phyloP scores from a whole-genome alignment of 2,888 invertebrate species.

The Drosophila fungiperda region DNA sequence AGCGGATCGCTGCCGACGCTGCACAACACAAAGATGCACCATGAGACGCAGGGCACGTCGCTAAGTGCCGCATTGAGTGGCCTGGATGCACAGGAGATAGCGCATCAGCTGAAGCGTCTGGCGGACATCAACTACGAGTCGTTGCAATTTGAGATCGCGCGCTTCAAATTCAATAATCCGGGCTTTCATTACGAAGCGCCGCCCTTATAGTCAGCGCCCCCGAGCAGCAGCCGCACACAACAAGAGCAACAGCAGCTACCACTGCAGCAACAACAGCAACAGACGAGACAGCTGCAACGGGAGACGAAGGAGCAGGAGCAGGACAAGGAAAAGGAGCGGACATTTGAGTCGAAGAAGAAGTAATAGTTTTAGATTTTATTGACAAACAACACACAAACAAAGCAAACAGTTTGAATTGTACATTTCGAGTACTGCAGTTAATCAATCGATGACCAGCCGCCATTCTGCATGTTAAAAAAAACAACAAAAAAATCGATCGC shows the following conservation, averaged over 20 bases:
- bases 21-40: constrained; percentile 53
- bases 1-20: constrained; percentile 53
- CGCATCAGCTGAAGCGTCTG: constrained; percentile 82
- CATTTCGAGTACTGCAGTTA: constrained; percentile 37
- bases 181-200: constrained; percentile 83
- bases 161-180: constrained; percentile 84
- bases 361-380: constrained; percentile 57
- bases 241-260: constrained; percentile 14
- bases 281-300: constrained; percentile 18
- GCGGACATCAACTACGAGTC: constrained; percentile 84
- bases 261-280: constrained; percentile 10
- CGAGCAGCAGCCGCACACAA: constrained; percentile 24
- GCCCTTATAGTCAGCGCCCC: constrained; percentile 75
- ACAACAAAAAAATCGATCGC: constrained; percentile 8
- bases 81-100: constrained; percentile 79
- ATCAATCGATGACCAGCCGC: constrained; percentile 5
- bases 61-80: constrained; percentile 48
- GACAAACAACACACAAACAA: constrained; percentile 20
- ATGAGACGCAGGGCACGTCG: constrained; percentile 27
- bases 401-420: constrained; percentile 52
- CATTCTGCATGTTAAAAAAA: constrained; percentile 1
- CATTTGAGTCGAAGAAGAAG: constrained; percentile 30
- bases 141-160: constrained; percentile 84
- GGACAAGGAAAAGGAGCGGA: constrained; percentile 12
- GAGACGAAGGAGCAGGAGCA: constrained; percentile 1